phyloP scores from a whole-genome alignment of 2,797 vertebrate genomes.

The Eurystomus glaucurus region DNA sequence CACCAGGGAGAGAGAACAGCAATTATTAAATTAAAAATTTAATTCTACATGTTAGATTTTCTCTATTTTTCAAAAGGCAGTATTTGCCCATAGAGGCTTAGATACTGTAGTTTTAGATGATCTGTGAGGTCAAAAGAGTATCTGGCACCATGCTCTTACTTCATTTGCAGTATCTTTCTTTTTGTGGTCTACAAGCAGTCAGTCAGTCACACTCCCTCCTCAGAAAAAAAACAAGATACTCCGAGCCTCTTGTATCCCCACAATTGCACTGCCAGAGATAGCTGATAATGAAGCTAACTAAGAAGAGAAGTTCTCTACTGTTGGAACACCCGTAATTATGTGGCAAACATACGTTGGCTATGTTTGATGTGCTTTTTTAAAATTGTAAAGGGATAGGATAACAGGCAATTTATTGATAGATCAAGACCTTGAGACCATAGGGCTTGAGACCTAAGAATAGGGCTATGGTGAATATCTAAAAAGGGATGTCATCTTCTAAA shows the following conservation, averaged over 20 bases:
- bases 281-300: neutral
- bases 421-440: neutral
- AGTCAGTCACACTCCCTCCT: neutral
- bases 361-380: neutral
- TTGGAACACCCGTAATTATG: neutral
- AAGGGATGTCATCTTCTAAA: neutral
- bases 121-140: neutral
- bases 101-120: neutral
- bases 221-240: neutral
- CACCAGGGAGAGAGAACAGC: neutral
- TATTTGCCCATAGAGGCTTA: neutral
- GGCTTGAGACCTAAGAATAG: neutral
- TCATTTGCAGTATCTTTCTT: neutral
- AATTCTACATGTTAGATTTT: neutral
- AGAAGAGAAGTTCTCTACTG: neutral
- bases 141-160: neutral
- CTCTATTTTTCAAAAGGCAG: neutral
- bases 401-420: neutral
- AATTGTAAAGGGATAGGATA: neutral
- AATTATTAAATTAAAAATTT: neutral
- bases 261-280: neutral
- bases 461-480: neutral
- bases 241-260: neutral
- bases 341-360: neutral
- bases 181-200: neutral